Base-by-base conservation (phyloP, 2,113 vertebrate species). In the Corythornis cristatus region DNA sequence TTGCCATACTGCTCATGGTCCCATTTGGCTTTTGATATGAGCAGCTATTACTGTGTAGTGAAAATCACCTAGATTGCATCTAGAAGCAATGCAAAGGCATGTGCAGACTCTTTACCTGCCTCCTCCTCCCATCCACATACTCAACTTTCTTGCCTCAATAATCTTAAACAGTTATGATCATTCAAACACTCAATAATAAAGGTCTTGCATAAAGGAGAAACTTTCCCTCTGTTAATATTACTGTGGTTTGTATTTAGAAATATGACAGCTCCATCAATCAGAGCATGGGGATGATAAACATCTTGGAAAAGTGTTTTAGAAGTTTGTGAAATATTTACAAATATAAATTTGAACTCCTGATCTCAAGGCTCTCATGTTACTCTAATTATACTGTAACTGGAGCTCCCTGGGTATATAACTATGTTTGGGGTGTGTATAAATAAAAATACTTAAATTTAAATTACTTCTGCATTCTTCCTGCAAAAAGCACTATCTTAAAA, bases 321-420 rank as follows among this genome's bases (percentile, higher is more conserved):
- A 92, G 84, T 88, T 51, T 56, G 78, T 74, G 45, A 78, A 91
- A 81, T 86, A 90, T 96, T 96, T 95, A 94, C 87, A 94, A 96
- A 95, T 91, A 80, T 67, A 91, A 77, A 94, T 92, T 87, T 92
- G 78, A 95, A 91, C 91, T 94, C 71, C 33, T 95, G 84, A 94
- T 91, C 92, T 83, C 71, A 74, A 86, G 60, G 42, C 13, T 94
- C 86, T 94, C 79, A 48, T 58, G 82, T 94, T 94, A 73, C 84
- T 89, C 93, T 93, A 92, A 95, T 94, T 90, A 87, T 46, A 64
- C 50, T 57, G 87, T 81, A 89, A 93, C 26, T 85, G 60, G 71
- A 92, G 37, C n/a, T 93, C 84, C 16, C 67, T 77, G 29, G 35
- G 48, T 80, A 96, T 57, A 89, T 65, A 91, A 87, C 83, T 90